A percentile compares a stretch with the other conserved stretches of the same genome.
Evolutionary conservation across 2,888 invertebrate genomes (phyloP).

Genomic region (Macrophya annulata): DNA sequence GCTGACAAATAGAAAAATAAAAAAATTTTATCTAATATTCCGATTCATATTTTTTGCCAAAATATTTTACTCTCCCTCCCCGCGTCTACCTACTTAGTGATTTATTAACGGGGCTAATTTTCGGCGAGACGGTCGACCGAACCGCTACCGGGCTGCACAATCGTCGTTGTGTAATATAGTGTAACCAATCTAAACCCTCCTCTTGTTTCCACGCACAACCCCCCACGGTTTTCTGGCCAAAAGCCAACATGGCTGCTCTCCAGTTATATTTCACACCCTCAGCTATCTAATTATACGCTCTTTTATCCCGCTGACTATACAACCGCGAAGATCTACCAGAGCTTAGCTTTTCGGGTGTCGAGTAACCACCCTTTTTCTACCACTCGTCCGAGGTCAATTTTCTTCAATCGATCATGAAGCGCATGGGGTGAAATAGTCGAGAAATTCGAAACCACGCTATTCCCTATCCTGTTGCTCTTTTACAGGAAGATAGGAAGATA

Average conservation of each 20-base stretch:
- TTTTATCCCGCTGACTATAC: conserved; percentile 72
- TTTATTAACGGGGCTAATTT: conserved; percentile 33
- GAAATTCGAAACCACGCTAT: conserved; percentile 6
- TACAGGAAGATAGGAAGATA: background rate
- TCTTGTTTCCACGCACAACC: conserved; percentile 57
- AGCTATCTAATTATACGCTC: conserved; percentile 78
- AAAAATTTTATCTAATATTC: conserved; percentile 12
- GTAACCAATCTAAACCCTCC: conserved; percentile 65
- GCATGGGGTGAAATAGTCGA: background rate
- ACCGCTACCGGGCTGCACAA: background rate
- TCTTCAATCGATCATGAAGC: conserved; percentile 35
- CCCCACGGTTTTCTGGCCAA: conserved; percentile 68
- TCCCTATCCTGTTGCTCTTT: conserved; percentile 50
- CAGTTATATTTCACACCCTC: conserved; percentile 78
- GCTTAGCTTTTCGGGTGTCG: conserved; percentile 46
- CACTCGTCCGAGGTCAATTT: conserved; percentile 45
- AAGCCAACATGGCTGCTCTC: conserved; percentile 77
- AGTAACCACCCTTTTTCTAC: conserved; percentile 13
- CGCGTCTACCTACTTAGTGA: background rate
- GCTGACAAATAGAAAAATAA: background rate
- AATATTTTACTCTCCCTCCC: background rate
- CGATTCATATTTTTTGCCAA: conserved; percentile 37
- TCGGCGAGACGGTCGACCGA: conserved; percentile 15
- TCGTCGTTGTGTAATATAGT: conserved; percentile 61
- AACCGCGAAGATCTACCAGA: conserved; percentile 30